Evolutionary conservation across 1,140 invertebrate species (phyloP), one percentile per base, ranked within the genome.

Genomic region (Colletes gigas): DNA sequence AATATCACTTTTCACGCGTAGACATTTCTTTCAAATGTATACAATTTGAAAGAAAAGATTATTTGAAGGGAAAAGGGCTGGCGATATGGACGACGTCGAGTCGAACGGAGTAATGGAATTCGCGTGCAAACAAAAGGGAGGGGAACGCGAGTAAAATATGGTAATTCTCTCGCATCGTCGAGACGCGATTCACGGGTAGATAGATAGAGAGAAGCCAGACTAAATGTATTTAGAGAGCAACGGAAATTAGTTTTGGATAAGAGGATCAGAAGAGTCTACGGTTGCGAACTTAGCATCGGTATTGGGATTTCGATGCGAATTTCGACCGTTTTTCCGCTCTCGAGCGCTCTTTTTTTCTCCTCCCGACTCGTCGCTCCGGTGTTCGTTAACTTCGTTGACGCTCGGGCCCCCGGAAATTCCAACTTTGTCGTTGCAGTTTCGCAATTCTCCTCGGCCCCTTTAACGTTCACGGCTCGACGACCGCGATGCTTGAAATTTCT

Each of bases 181-280:
- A 41, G 68, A 71, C 39, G 44, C 69, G 30, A 30, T 30, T 57
- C 72, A 52, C 55, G 62, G 17, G n/a, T n/a, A 65, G 57, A 55
- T 39, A 67, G 44, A 63, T n/a, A n/a, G 44, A 70, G 50, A 19
- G 68, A 57, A 44, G 8, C 41, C 72, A 62, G 3, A 41, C 50
- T 30, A 30, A 30, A 30, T 30, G 30, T 30, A 30, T 30, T 30
- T 30, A 30, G 74, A 67, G 73, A 74, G 73, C 72, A 78, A 85
- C 52, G 73, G 55, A 82, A 85, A 84, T 85, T 84, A 85, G 78
- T 85, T 85, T 84, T 65, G 69, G 59, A 77, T 81, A 84, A 82
- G 65, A 55, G 73, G 59, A 67, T 84, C 72, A 84, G 72, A 81
- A 81, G 78, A 83, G 68, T 30, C 30, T 30, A 30, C 30, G 30